A percentile compares a stretch with the other conserved stretches of the same genome.
Evolutionary conservation across 2,888 invertebrate genomes (phyloP).

Genomic region (Camponotus fellah): DNA sequence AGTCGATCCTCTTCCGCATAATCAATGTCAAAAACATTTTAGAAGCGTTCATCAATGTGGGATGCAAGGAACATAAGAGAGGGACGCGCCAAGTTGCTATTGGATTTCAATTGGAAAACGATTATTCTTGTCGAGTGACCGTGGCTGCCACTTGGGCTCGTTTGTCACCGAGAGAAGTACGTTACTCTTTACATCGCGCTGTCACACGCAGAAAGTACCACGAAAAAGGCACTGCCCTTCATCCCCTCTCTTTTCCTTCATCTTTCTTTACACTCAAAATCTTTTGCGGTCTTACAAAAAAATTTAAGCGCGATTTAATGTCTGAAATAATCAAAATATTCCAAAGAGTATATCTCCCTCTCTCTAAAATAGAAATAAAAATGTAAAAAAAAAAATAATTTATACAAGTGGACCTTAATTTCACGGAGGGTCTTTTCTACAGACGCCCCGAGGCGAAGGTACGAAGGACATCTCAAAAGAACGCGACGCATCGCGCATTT

Average conservation of each 20-base stretch:
- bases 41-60: conserved; percentile 79
- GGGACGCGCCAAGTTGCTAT: conserved; percentile 72
- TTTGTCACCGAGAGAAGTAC: conserved; percentile 73
- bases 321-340: not conserved
- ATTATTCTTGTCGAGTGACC: conserved; percentile 85
- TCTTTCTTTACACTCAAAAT: conserved; percentile 9
- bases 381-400: not conserved
- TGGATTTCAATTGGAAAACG: conserved; percentile 86
- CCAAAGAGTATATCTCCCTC: not conserved
- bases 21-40: conserved; percentile 82
- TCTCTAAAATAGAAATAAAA: not conserved
- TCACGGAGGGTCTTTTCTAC: not conserved
- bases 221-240: not conserved
- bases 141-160: conserved; percentile 67
- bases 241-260: too few relatives aligned
- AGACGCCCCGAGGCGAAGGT: not conserved
- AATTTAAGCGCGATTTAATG: not conserved
- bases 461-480: conserved; percentile 39
- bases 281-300: not conserved
- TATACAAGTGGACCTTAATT: not conserved
- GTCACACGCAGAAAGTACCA: conserved; percentile 37
- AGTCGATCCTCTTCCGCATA: conserved; percentile 66
- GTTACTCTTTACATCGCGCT: conserved; percentile 50
- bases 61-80: conserved; percentile 55
- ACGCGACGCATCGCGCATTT: conserved; percentile 20